These are phyloP conservation scores for Mirounga angustirostris DNA, from an alignment of 2,113 vertebrate species.

Conservation along the genomic window DNA sequence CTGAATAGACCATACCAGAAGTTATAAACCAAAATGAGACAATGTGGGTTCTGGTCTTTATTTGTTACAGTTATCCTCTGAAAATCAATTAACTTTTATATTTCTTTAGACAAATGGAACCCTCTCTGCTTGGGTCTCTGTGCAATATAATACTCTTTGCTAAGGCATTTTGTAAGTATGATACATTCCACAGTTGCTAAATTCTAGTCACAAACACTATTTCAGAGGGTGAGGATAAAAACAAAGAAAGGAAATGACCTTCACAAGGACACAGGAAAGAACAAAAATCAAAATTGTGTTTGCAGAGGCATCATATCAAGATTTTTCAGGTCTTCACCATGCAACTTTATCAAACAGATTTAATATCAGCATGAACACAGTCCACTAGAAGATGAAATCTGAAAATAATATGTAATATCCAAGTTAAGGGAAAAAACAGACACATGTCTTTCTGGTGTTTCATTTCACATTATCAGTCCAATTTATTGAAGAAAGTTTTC, in stretches of 20 bases:
- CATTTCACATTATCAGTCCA: neutral
- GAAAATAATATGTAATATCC: neutral
- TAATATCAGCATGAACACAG: neutral
- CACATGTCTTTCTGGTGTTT: neutral
- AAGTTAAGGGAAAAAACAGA: neutral
- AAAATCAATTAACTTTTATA: conserved; percentile 40
- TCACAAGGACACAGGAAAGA: neutral
- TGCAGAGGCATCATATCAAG: neutral
- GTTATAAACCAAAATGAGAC: neutral
- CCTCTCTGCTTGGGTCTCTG: neutral
- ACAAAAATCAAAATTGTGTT: neutral
- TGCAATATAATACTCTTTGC: neutral
- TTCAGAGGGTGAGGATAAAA: conserved; percentile 12
- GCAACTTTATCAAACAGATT: neutral
- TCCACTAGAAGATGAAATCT: neutral
- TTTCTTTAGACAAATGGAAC: conserved; percentile 10
- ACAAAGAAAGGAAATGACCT: neutral
- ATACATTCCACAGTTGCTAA: neutral
- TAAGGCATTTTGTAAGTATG: neutral
- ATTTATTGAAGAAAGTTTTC: conserved; percentile 29
- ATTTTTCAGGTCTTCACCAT: neutral
- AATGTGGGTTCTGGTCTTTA: neutral
- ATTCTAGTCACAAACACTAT: neutral
- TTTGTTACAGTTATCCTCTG: neutral
- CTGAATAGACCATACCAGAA: neutral